These are phyloP conservation scores for Gibbula magus DNA, from an alignment of 2,888 invertebrate genomes.

Conservation along the genomic window DNA sequence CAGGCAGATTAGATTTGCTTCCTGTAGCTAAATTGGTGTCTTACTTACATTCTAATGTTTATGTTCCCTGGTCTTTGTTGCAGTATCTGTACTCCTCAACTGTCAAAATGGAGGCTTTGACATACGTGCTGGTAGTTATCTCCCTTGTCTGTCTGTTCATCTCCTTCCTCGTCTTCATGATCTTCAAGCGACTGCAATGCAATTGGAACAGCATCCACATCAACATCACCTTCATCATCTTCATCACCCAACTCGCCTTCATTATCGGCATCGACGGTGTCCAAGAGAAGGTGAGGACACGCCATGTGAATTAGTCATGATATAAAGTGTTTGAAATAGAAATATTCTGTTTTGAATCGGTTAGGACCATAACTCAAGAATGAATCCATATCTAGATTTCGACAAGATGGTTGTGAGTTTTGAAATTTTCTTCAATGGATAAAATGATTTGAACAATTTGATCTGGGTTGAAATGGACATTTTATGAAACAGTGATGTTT, in stretches of 20 bases:
- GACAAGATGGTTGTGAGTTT: too few relatives aligned
- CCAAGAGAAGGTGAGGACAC: slow-evolving; percentile 82
- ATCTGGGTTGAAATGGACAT: too few relatives aligned
- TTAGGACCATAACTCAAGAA: too few relatives aligned
- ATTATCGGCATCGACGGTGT: slow-evolving; percentile 90
- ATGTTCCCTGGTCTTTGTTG: slow-evolving; percentile 32
- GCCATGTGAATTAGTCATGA: too few relatives aligned
- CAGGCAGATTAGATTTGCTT: too few relatives aligned
- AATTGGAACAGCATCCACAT: slow-evolving; percentile 96
- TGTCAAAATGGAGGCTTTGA: slow-evolving; percentile 76
- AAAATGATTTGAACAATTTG: too few relatives aligned
- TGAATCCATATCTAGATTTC: too few relatives aligned
- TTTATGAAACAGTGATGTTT: too few relatives aligned
- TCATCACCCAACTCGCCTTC: slow-evolving; percentile 89
- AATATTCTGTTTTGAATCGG: too few relatives aligned
- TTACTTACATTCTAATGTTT: too few relatives aligned
- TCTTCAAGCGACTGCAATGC: slow-evolving; percentile 78
- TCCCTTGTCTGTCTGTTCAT: slow-evolving; percentile 87
- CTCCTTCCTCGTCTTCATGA: slow-evolving; percentile 87
- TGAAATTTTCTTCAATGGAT: too few relatives aligned
- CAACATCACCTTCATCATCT: slow-evolving; percentile 92
- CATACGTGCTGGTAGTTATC: slow-evolving; percentile 90
- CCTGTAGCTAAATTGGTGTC: too few relatives aligned
- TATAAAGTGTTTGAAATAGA: neutral
- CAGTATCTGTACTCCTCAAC: slow-evolving; percentile 58